Percentiles rank a stretch among this genome's conserved stretches.
phyloP scores from a whole-genome alignment of 2,113 vertebrate species.

The Rhineura floridana region DNA sequence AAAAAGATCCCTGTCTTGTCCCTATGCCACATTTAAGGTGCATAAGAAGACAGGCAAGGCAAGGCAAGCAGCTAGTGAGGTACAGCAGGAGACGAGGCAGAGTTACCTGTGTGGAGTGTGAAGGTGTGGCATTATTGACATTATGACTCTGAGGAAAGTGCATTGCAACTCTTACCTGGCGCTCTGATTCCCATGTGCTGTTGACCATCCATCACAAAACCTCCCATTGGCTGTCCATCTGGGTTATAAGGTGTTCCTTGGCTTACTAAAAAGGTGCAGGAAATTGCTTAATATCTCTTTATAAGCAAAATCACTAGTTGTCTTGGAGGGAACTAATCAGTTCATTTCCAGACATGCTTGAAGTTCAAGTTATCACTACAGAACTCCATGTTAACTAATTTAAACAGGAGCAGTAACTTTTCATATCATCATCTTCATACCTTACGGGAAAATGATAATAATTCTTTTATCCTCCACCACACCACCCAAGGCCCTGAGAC shows the following conservation, averaged over 20 bases:
- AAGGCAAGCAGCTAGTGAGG: conserved; percentile 67
- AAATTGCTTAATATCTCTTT: conserved; percentile 54
- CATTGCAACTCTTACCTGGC: conserved; percentile 86
- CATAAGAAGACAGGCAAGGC: conserved; percentile 75
- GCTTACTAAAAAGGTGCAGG: conserved; percentile 90
- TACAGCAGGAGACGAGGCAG: conserved; percentile 48
- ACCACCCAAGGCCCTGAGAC: neutral
- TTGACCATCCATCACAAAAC: conserved; percentile 99
- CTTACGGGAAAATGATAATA: neutral
- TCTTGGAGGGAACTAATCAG: neutral
- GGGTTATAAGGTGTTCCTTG: conserved; percentile 99
- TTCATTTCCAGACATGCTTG: neutral
- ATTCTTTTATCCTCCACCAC: neutral
- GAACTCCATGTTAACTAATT: neutral
- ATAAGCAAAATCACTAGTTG: neutral
- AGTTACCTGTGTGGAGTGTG: conserved; percentile 58
- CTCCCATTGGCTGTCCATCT: conserved; percentile 98
- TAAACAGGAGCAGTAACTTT: rapidly evolving
- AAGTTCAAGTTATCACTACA: neutral
- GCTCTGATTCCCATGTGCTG: conserved; percentile 99
- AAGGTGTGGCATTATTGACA: conserved; percentile 34
- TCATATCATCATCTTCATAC: rapidly evolving
- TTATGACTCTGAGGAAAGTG: neutral
- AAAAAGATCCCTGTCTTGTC: conserved; percentile 66
- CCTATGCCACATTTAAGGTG: conserved; percentile 62